Evolutionary conservation across 2,113 vertebrate species (phyloP).

Genomic region (Caloenas nicobarica): DNA sequence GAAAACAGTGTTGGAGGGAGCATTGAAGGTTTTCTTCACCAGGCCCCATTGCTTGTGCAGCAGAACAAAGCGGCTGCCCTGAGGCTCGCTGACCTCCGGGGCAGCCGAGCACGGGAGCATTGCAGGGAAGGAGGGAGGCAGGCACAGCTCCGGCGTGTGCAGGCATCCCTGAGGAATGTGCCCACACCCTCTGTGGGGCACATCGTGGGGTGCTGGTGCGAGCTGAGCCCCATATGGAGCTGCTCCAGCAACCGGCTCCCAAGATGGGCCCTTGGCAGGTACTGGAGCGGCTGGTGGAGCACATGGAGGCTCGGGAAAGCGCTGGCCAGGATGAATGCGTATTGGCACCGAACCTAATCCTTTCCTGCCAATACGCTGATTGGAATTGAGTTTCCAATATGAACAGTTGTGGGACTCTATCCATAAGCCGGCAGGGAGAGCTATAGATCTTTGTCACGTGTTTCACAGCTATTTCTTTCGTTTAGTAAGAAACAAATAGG

Average conservation of each 20-base stretch:
- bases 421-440: neutral
- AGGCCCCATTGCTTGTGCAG: neutral
- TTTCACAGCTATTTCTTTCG: slow-evolving; percentile 44
- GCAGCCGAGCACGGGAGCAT: neutral
- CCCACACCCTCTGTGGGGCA: neutral
- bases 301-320: neutral
- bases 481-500: neutral
- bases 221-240: neutral
- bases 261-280: neutral
- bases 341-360: slow-evolving; percentile 22
- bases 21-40: neutral
- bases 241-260: neutral
- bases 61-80: neutral
- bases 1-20: neutral
- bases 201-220: neutral
- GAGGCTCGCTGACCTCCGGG: neutral
- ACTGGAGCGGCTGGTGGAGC: neutral
- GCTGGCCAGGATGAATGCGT: neutral
- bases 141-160: neutral
- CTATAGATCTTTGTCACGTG: slow-evolving; percentile 34
- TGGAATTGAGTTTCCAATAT: slow-evolving; percentile 46
- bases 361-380: slow-evolving; percentile 44
- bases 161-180: slow-evolving; percentile 28
- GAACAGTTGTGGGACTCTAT: neutral
- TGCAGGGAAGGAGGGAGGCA: neutral